phyloP scores from a whole-genome alignment of 1,140 invertebrate genomes.

The Drosophila micromelanica region DNA sequence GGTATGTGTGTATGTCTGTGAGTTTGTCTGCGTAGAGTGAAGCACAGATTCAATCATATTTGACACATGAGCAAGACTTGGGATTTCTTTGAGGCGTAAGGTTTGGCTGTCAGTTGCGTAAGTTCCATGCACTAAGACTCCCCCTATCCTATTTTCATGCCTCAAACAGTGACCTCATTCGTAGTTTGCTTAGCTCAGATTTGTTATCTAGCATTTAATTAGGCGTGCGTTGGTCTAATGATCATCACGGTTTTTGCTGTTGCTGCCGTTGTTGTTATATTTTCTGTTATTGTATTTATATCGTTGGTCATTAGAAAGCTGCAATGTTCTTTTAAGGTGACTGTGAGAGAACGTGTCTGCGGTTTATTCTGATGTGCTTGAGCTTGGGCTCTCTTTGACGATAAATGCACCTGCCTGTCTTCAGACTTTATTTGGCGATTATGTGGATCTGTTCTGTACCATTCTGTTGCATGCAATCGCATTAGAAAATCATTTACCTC shows the following conservation, averaged over 20 bases:
- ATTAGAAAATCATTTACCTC: slow-evolving; percentile 66
- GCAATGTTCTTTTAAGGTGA: slow-evolving; percentile 41
- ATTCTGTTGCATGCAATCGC: slow-evolving; percentile 55
- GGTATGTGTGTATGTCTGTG: neutral
- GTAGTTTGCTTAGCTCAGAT: slow-evolving; percentile 31
- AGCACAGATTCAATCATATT: slow-evolving; percentile 51
- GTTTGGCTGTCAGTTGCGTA: slow-evolving; percentile 53
- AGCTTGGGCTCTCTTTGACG: slow-evolving; percentile 39
- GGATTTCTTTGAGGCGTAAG: slow-evolving; percentile 63
- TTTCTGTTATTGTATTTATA: slow-evolving; percentile 36
- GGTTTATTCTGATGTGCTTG: slow-evolving; percentile 17
- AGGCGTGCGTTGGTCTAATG: slow-evolving; percentile 68
- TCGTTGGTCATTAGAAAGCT: slow-evolving; percentile 70
- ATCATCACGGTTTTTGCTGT: slow-evolving; percentile 35
- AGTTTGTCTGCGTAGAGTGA: slow-evolving; percentile 31
- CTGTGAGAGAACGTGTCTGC: slow-evolving; percentile 6
- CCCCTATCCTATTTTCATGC: slow-evolving; percentile 8
- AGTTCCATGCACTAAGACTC: slow-evolving; percentile 32
- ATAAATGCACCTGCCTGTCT: slow-evolving; percentile 52
- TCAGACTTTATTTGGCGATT: slow-evolving; percentile 60
- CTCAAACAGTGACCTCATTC: slow-evolving; percentile 70
- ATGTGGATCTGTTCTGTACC: slow-evolving; percentile 40
- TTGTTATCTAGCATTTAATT: slow-evolving; percentile 77
- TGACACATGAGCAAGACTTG: slow-evolving; percentile 44
- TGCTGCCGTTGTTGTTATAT: slow-evolving; percentile 6